Percentiles rank a stretch among this genome's conserved stretches.
phyloP scores from a whole-genome alignment of 2,888 invertebrate genomes.

The Melangyna quadrimaculata region DNA sequence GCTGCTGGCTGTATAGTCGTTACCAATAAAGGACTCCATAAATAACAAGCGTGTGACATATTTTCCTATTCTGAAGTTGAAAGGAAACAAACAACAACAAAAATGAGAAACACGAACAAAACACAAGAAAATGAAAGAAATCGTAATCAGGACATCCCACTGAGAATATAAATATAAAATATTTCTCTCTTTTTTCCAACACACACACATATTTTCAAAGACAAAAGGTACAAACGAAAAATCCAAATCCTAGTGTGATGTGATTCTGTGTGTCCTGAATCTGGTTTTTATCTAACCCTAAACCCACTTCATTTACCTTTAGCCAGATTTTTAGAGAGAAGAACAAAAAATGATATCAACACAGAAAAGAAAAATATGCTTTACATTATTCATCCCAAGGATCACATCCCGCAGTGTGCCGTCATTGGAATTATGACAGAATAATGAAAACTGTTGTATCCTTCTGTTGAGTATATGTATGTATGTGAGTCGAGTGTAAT shows the following conservation, averaged over 20 bases:
- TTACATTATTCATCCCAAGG: constrained; percentile 58
- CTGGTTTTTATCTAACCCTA: constrained; percentile 43
- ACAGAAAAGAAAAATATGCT: constrained; percentile 9
- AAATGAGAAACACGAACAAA: constrained; percentile 10
- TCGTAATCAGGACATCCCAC: constrained; percentile 63
- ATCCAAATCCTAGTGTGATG: constrained; percentile 34
- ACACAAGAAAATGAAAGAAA: constrained; percentile 41
- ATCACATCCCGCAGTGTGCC: constrained; percentile 63
- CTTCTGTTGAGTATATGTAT: neutral
- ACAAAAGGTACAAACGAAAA: constrained; percentile 36
- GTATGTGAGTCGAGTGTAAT: neutral
- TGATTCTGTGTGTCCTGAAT: constrained; percentile 11
- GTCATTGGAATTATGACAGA: constrained; percentile 65
- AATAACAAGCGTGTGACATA: constrained; percentile 74
- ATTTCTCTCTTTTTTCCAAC: neutral
- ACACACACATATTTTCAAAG: neutral
- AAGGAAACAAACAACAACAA: neutral
- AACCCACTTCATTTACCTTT: constrained; percentile 63
- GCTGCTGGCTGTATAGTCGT: constrained; percentile 24
- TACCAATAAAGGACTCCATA: constrained; percentile 73
- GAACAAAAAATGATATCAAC: neutral
- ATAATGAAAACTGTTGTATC: constrained; percentile 65
- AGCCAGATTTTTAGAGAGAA: neutral
- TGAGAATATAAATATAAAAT: constrained; percentile 29
- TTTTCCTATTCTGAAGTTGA: constrained; percentile 60